Evolutionary conservation across 2,888 invertebrate genomes (phyloP), one percentile per base, ranked within the genome.

Genomic region (Timandra comae): DNA sequence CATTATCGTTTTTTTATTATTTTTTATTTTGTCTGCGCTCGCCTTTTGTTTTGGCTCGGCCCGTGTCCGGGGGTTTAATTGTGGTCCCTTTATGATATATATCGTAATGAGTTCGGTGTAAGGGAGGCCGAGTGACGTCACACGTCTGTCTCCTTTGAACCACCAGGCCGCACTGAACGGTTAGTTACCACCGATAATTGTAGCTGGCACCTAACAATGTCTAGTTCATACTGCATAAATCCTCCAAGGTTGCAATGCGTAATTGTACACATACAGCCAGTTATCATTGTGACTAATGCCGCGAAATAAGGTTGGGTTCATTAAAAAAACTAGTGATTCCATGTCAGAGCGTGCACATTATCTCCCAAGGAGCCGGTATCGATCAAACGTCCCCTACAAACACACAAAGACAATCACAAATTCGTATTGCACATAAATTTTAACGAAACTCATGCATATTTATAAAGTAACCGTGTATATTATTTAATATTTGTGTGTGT

Each of bases 391-490:
- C 43, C 38, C 33, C 29, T 10, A 29, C 45, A 50, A 51, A 57
- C 54, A 46, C 56, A 57, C 47, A 48, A 41, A 57, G 24, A 37
- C 49, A 49, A 43, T 51, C 46, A 46, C 46, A 49, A 47, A 54
- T 49, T 55, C 46, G 24, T 20, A 56, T 49, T 59, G 58, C 67
- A 68, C 69, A 71, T 64, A 62, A 67, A 72, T 70, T 70, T 69
- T 70, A 74, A 70, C 74, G 64, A 68, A 67, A 69, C 78, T 82
- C 79, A 84, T 85, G 84, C 76, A 85, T 85, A 85, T 85, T 84
- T 78, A 85, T 84, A 81, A 78, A 70, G 64, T 74, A 67, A 68
- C 66, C 62, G 72, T 72, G 75, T 81, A 77, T 78, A 80, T 79
- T 84, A 82, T 81, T 80, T 78, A 74, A 76, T 76, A 69, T 70